These are phyloP conservation scores for Arvicanthis niloticus DNA, from an alignment of 2,113 vertebrate species.

Conservation along the genomic window DNA sequence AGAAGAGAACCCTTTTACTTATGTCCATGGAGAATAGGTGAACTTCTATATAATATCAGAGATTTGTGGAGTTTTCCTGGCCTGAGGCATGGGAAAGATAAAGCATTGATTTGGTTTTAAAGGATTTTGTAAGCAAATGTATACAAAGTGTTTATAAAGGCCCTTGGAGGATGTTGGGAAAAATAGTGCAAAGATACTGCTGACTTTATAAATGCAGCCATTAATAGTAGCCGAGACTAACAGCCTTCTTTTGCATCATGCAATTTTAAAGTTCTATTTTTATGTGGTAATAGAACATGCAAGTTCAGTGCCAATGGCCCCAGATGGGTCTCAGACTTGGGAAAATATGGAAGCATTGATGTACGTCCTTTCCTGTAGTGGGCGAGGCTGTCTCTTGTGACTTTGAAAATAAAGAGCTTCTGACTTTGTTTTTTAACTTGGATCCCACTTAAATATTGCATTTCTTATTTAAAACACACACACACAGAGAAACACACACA, in stretches of 20 bases:
- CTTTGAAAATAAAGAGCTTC: neutral
- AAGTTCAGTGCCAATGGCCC: neutral
- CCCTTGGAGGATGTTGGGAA: slow-evolving; percentile 69
- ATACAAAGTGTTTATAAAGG: slow-evolving; percentile 74
- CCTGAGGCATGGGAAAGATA: slow-evolving; percentile 73
- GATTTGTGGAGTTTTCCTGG: slow-evolving; percentile 66
- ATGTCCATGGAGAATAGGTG: neutral
- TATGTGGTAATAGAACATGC: neutral
- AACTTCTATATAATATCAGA: slow-evolving; percentile 71
- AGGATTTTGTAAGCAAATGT: slow-evolving; percentile 83
- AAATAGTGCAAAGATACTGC: slow-evolving; percentile 42
- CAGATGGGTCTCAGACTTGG: neutral
- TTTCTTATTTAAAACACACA: neutral
- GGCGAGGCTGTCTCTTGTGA: neutral
- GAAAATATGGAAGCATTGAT: neutral
- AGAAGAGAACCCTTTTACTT: neutral
- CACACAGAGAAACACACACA: neutral
- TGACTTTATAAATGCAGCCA: slow-evolving; percentile 46
- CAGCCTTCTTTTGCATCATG: neutral
- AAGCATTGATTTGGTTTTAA: slow-evolving; percentile 83
- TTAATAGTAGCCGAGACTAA: slow-evolving; percentile 54
- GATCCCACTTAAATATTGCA: neutral
- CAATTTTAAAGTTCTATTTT: neutral
- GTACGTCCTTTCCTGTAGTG: neutral
- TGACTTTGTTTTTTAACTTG: neutral